Percentiles rank a stretch among this genome's conserved stretches.
These are phyloP conservation scores for Leistus spinibarbis DNA, from an alignment of 2,888 invertebrate species.

Conservation along the genomic window DNA sequence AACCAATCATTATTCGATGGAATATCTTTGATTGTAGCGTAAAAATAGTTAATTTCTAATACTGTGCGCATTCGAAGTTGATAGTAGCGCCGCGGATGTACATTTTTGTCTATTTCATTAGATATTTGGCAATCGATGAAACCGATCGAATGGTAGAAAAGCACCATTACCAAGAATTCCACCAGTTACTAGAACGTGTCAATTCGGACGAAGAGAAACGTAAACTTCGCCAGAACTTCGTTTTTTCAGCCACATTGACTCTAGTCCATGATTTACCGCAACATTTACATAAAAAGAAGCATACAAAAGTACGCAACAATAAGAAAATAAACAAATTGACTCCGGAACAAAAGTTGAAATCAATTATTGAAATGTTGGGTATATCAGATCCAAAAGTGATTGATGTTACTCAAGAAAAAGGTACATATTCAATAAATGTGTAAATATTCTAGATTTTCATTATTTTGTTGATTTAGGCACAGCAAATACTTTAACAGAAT, in stretches of 20 bases:
- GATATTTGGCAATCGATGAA: constrained; percentile 94
- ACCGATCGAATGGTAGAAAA: constrained; percentile 98
- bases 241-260: constrained; percentile 97
- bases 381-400: constrained; percentile 91
- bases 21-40: too few relatives aligned
- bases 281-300: constrained; percentile 68
- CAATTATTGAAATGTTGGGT: constrained; percentile 79
- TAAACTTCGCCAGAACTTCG: constrained; percentile 83
- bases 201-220: constrained; percentile 70
- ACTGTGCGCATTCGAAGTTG: neutral
- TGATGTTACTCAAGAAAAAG: constrained; percentile 82
- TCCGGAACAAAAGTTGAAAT: constrained; percentile 75
- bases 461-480: constrained; percentile 64
- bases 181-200: constrained; percentile 77
- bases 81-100: neutral
- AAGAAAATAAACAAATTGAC: constrained; percentile 69
- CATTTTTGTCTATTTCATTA: constrained; percentile 50
- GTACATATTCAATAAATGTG: constrained; percentile 54
- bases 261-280: constrained; percentile 85
- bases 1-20: too few relatives aligned
- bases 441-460: neutral
- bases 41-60: neutral
- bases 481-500: constrained; percentile 82
- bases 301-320: constrained; percentile 59
- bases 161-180: constrained; percentile 93